Conservation (phyloP, 2,797 vertebrate species). For the Tiaroga cobitis region DNA sequence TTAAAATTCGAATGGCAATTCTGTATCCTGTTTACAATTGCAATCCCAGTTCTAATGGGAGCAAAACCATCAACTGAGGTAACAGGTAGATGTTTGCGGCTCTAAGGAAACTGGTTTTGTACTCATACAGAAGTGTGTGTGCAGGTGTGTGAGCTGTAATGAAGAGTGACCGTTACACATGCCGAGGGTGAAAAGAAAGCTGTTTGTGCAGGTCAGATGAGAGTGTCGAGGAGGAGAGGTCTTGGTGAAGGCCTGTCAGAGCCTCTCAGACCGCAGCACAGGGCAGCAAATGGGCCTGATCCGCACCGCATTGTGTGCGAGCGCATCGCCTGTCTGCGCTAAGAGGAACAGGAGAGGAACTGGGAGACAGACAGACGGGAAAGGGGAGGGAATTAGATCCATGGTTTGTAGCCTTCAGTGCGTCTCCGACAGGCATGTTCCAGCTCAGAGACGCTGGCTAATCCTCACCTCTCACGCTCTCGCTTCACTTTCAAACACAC, state of each 20-base stretch:
- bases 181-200: constrained; percentile 62
- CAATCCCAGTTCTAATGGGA: constrained; percentile 51
- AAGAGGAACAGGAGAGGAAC: constrained; percentile 24
- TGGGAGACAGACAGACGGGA: constrained; percentile 20
- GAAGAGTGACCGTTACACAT: constrained; percentile 56
- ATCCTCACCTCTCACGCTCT: constrained; percentile 81
- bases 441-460: constrained; percentile 82
- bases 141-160: constrained; percentile 42
- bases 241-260: constrained; percentile 72
- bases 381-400: constrained; percentile 76
- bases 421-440: constrained; percentile 85
- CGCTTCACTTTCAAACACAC: constrained; percentile 79
- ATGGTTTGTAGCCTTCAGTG: constrained; percentile 81
- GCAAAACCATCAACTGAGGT: constrained; percentile 67
- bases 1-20: not conserved
- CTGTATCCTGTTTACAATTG: not conserved
- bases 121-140: not conserved
- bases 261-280: constrained; percentile 71
- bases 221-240: constrained; percentile 22
- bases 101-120: constrained; percentile 55
- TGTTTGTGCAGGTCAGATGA: constrained; percentile 59
- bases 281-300: constrained; percentile 80
- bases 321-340: constrained; percentile 75
- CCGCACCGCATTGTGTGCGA: constrained; percentile 70
- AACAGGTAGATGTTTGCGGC: constrained; percentile 73